These are phyloP conservation scores for Cochlearius cochlearius DNA, from an alignment of 2,113 vertebrate species.

Conservation along the genomic window DNA sequence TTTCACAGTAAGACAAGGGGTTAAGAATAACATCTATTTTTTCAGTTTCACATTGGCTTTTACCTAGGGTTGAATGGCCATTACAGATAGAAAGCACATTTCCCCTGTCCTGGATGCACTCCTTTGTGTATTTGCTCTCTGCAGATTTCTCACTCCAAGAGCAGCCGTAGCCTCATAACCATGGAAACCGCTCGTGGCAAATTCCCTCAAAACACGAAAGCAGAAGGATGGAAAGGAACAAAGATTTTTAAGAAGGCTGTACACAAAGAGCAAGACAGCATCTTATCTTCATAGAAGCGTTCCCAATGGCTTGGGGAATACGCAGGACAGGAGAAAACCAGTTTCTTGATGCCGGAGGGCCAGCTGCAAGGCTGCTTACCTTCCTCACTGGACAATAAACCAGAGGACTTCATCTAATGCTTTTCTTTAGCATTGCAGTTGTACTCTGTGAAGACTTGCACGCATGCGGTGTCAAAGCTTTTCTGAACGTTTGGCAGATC, in stretches of 20 bases:
- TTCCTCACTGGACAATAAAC: neutral
- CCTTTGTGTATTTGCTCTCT: slow-evolving; percentile 42
- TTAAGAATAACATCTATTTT: neutral
- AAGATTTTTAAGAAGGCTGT: neutral
- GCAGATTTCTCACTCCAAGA: slow-evolving; percentile 23
- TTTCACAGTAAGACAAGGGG: neutral
- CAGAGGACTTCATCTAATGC: neutral
- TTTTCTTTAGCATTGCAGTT: neutral
- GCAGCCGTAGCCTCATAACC: slow-evolving; percentile 15
- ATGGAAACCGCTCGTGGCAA: slow-evolving; percentile 55
- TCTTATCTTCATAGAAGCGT: neutral
- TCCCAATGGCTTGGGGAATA: neutral
- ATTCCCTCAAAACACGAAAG: slow-evolving; percentile 43
- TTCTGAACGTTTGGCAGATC: neutral
- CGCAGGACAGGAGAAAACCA: neutral
- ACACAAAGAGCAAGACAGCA: neutral
- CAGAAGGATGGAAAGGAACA: neutral
- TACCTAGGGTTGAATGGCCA: neutral
- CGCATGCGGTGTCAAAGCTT: neutral
- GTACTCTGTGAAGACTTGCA: neutral
- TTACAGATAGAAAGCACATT: neutral
- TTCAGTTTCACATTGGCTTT: neutral
- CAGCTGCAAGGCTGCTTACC: neutral
- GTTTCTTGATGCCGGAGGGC: neutral
- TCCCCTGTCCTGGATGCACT: neutral